A percentile compares a stretch with the other conserved stretches of the same genome.
Evolutionary conservation across 2,797 vertebrate species (phyloP).

Genomic region (Emys orbicularis): DNA sequence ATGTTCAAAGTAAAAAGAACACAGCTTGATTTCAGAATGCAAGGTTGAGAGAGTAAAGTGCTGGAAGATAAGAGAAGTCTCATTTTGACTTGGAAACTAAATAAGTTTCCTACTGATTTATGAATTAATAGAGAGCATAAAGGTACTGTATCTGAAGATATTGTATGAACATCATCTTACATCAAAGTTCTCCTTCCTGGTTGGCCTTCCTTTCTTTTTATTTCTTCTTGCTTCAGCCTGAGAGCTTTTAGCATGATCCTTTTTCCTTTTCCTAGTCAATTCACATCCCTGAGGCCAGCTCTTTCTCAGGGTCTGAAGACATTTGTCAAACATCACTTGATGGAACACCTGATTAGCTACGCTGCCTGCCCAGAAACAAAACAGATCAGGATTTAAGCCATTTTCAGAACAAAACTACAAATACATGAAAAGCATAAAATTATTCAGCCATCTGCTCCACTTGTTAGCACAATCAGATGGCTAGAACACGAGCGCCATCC

Average conservation of each 20-base stretch:
- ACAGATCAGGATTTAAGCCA: conserved; percentile 22
- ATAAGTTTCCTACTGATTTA: background rate
- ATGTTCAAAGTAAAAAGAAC: background rate
- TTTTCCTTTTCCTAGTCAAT: conserved; percentile 90
- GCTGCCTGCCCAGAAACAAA: conserved; percentile 85
- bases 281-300: conserved; percentile 87
- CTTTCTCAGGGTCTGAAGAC: conserved; percentile 84
- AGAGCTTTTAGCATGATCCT: conserved; percentile 76
- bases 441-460: background rate
- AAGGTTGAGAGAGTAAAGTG: background rate
- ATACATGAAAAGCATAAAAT: background rate
- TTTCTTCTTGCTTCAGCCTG: conserved; percentile 70
- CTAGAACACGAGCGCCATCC: background rate
- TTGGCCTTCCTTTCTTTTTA: conserved; percentile 85
- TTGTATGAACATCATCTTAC: conserved; percentile 74
- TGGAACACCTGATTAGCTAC: conserved; percentile 91
- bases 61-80: background rate
- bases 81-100: background rate
- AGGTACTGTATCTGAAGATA: background rate
- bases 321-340: conserved; percentile 92
- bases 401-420: background rate
- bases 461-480: background rate
- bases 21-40: background rate
- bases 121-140: background rate
- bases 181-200: conserved; percentile 73